phyloP scores from a whole-genome alignment of 2,888 invertebrate genomes.

The Serrognathus titanus region DNA sequence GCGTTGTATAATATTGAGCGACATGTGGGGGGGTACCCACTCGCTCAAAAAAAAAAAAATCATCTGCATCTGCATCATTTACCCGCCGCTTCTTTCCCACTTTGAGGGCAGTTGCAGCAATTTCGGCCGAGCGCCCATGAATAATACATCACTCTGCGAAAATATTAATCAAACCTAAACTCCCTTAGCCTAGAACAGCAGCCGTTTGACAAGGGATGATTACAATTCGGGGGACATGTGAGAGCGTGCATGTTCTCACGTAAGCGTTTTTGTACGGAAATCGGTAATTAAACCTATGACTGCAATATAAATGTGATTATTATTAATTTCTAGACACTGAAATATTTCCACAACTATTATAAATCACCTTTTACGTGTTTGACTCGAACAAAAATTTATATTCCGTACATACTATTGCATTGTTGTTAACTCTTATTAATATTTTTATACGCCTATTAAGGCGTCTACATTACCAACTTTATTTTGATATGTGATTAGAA shows the following conservation, averaged over 20 bases:
- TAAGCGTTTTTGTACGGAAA: not conserved
- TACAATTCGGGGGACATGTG: not conserved
- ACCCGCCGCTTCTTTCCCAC: constrained; percentile 2
- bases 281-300: too few relatives aligned
- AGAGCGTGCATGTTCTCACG: not conserved
- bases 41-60: constrained; percentile 4
- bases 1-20: constrained; percentile 7
- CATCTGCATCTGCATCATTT: constrained; percentile 12
- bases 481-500: too few relatives aligned
- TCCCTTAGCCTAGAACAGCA: not conserved
- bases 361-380: too few relatives aligned
- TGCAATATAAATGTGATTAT: too few relatives aligned
- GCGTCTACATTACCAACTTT: too few relatives aligned
- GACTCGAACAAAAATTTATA: too few relatives aligned
- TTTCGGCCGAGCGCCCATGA: constrained; percentile 3
- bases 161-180: not conserved
- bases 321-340: too few relatives aligned
- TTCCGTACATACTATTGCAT: too few relatives aligned
- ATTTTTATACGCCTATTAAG: too few relatives aligned
- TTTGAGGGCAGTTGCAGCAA: not conserved
- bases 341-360: too few relatives aligned
- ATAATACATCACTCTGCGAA: constrained; percentile 3
- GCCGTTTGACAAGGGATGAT: not conserved
- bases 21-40: constrained; percentile 11
- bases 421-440: too few relatives aligned